phyloP scores from a whole-genome alignment of 1,140 invertebrate species.

The Drosophila sulfurigaster region DNA sequence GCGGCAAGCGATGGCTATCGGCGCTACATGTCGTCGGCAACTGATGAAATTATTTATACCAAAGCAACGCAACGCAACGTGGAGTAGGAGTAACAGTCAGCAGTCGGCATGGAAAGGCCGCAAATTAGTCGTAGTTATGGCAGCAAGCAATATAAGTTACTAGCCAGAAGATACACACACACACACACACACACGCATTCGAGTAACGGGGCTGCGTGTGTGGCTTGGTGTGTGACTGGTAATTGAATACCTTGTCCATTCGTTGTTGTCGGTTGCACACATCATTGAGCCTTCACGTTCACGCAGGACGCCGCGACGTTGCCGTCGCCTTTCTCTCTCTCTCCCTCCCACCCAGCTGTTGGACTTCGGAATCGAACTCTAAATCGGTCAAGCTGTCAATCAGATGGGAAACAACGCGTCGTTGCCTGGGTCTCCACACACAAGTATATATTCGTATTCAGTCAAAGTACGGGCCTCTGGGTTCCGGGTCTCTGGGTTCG shows the following conservation, averaged over 20 bases:
- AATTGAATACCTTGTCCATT: conserved; percentile 71
- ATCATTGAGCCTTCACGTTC: conserved; percentile 66
- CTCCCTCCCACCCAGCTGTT: neutral
- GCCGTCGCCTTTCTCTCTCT: neutral
- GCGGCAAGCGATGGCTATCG: conserved; percentile 69
- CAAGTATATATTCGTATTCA: too few species aligned
- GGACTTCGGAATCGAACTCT: conserved; percentile 13
- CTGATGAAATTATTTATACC: conserved; percentile 78
- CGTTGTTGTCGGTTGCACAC: conserved; percentile 69
- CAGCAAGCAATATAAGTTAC: conserved; percentile 50
- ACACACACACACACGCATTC: conserved; percentile 20
- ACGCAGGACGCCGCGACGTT: conserved; percentile 41
- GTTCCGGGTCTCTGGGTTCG: neutral
- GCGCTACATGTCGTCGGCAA: conserved; percentile 67
- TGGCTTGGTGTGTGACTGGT: conserved; percentile 39
- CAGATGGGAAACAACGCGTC: conserved; percentile 42
- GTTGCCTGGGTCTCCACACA: neutral
- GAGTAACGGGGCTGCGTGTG: conserved; percentile 46
- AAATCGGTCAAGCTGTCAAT: conserved; percentile 80
- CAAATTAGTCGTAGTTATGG: conserved; percentile 80
- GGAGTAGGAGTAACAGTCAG: neutral
- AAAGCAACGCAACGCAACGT: neutral
- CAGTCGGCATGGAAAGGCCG: conserved; percentile 11
- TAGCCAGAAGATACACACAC: conserved; percentile 54
- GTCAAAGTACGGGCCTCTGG: too few species aligned